These are phyloP conservation scores for Gallinago paraguaiae DNA, from an alignment of 2,113 vertebrate genomes.

Conservation along the genomic window DNA sequence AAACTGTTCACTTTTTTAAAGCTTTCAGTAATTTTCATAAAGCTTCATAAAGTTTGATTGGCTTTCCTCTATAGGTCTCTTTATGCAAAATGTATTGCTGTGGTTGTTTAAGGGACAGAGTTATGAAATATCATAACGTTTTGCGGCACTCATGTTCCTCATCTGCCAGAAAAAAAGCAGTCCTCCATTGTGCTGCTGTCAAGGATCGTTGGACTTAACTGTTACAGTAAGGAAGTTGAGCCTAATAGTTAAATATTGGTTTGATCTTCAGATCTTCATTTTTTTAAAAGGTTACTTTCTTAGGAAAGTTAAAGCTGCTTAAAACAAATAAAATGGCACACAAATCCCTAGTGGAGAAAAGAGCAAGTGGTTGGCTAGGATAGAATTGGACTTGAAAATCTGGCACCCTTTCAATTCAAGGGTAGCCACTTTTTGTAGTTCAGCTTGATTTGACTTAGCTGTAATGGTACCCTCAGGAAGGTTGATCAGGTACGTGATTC, in stretches of 20 bases:
- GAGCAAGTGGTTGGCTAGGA: not conserved
- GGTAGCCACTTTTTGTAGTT: not conserved
- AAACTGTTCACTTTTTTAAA: not conserved
- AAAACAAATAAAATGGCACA: not conserved
- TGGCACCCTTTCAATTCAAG: not conserved
- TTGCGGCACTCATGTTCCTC: not conserved
- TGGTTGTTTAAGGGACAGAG: not conserved
- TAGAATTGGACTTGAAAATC: not conserved
- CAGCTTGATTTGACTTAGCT: not conserved
- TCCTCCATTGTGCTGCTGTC: not conserved
- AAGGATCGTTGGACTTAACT: not conserved
- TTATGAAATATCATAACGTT: constrained; percentile 26
- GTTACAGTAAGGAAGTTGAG: not conserved
- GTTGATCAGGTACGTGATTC: not conserved
- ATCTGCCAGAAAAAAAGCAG: not conserved
- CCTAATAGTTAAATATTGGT: not conserved
- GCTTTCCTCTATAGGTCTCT: not conserved
- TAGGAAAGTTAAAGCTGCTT: not conserved
- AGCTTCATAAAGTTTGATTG: not conserved
- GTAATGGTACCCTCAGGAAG: not conserved
- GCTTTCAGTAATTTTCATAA: not conserved
- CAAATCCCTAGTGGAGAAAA: not conserved
- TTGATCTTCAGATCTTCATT: not conserved
- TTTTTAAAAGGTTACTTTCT: not conserved
- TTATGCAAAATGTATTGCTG: not conserved